Percentiles rank a stretch among this genome's conserved stretches.
These are phyloP conservation scores for Eublepharis macularius DNA, from an alignment of 2,113 vertebrate genomes.

Conservation along the genomic window DNA sequence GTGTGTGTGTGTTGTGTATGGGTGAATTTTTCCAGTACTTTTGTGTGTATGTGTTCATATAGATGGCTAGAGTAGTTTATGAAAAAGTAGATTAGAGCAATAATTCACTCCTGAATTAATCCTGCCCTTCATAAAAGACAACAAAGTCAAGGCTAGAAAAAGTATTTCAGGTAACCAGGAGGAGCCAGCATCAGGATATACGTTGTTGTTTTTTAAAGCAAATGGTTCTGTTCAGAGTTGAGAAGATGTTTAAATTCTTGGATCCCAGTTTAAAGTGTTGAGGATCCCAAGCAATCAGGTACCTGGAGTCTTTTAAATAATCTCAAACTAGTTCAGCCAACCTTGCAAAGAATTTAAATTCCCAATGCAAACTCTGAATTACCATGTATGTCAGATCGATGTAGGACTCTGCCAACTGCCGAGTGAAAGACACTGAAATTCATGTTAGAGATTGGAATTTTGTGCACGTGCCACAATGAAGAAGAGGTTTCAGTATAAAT, in stretches of 20 bases:
- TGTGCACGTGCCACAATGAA: neutral
- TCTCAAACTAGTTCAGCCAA: neutral
- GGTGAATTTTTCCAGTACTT: constrained; percentile 1
- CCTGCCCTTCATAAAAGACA: constrained; percentile 3
- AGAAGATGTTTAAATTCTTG: neutral
- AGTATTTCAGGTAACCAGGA: neutral
- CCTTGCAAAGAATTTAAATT: neutral
- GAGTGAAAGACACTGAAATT: neutral
- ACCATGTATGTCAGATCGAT: neutral
- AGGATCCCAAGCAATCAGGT: neutral
- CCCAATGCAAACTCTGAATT: neutral
- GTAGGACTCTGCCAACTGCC: neutral
- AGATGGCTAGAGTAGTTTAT: neutral
- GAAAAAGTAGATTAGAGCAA: constrained; percentile 10
- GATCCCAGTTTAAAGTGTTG: neutral
- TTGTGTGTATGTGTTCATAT: neutral
- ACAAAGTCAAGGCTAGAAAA: constrained; percentile 2
- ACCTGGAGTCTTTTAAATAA: neutral
- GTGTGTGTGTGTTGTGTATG: neutral
- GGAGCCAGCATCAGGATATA: neutral
- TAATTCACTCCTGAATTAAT: neutral
- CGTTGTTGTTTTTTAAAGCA: neutral
- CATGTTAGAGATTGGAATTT: neutral
- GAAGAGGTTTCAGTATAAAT: neutral
- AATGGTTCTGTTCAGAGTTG: neutral